Evolutionary conservation across 2,797 vertebrate species (phyloP).

Genomic region (Lophotriccus pileatus): DNA sequence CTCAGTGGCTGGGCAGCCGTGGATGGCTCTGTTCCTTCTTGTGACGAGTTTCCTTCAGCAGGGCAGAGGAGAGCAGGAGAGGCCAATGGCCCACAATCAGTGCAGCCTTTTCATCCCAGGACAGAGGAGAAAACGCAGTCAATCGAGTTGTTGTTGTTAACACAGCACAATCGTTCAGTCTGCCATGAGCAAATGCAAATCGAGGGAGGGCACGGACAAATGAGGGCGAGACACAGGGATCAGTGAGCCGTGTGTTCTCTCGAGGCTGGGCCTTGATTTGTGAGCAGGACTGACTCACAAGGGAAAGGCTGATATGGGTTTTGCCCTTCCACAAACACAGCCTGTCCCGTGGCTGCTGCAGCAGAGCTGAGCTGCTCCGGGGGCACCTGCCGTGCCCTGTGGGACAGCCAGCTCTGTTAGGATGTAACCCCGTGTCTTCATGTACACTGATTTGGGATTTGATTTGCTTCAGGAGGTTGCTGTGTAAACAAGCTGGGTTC

Average conservation of each 20-base stretch:
- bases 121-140: background rate
- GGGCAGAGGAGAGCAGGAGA: background rate
- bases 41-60: background rate
- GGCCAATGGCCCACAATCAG: background rate
- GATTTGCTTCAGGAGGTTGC: background rate
- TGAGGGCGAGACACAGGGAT: background rate
- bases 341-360: accelerated
- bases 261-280: background rate
- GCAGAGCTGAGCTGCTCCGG: background rate
- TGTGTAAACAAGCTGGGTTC: background rate
- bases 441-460: accelerated
- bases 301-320: background rate
- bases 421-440: background rate
- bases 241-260: background rate
- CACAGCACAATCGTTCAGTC: background rate
- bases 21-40: background rate
- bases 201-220: background rate
- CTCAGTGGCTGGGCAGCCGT: background rate
- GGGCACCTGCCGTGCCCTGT: background rate
- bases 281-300: background rate
- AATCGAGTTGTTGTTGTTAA: background rate
- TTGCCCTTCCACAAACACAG: background rate
- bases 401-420: background rate
- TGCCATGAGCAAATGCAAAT: background rate
- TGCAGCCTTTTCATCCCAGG: background rate